Percentiles rank a stretch among this genome's conserved stretches.
Conservation (phyloP, 2,113 vertebrate genomes). For the Anolis sagrei region DNA sequence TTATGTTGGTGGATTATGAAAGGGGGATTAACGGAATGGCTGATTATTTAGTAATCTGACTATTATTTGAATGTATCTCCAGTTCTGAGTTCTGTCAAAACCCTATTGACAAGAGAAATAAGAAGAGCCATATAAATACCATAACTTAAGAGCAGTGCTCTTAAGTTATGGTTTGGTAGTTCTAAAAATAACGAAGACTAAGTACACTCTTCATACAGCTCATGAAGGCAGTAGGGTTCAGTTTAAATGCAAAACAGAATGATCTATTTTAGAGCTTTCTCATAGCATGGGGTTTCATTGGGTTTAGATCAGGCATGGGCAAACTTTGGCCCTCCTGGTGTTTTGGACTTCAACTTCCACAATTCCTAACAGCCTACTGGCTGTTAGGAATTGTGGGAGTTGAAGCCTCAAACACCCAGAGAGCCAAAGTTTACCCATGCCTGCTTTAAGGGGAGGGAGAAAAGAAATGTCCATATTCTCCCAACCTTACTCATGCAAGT, state of each 20-base stretch:
- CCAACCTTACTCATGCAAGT: conserved; percentile 4
- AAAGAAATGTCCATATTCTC: background rate
- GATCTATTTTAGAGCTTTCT: conserved; percentile 28
- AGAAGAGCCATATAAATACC: conserved; percentile 43
- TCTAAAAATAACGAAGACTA: conserved; percentile 12
- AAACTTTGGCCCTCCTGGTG: too few species aligned
- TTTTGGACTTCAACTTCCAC: too few species aligned
- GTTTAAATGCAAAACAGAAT: conserved; percentile 22
- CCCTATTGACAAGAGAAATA: conserved; percentile 8
- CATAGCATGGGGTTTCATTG: conserved; percentile 30
- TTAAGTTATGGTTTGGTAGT: conserved; percentile 26
- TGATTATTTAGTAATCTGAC: background rate
- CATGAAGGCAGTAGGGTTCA: background rate
- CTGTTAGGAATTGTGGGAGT: too few species aligned
- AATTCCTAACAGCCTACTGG: too few species aligned
- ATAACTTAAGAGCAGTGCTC: conserved; percentile 37
- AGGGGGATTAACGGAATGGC: conserved; percentile 25
- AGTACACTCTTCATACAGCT: background rate
- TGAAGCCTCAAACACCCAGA: too few species aligned
- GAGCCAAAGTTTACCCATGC: too few species aligned
- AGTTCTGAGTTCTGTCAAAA: conserved; percentile 39
- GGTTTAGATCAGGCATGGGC: too few species aligned
- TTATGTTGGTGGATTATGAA: conserved; percentile 34
- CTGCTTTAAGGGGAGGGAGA: background rate
- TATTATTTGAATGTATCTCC: background rate